These are phyloP conservation scores for Cheilosia vernalis DNA, from an alignment of 2,888 invertebrate genomes.

Conservation along the genomic window DNA sequence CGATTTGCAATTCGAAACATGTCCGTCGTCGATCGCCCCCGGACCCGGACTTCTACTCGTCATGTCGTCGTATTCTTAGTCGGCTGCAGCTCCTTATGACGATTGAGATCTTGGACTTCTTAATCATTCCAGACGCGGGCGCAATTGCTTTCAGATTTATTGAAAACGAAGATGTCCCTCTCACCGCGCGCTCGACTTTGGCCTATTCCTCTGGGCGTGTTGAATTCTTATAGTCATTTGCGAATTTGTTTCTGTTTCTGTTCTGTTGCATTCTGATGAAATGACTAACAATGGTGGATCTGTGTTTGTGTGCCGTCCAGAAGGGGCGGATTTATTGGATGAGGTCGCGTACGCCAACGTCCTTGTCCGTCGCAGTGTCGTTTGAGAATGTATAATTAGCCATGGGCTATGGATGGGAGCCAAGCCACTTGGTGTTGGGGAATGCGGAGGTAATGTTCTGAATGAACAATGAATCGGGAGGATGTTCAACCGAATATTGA, in stretches of 20 bases:
- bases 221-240: too few relatives aligned
- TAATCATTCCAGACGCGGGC: conserved; percentile 57
- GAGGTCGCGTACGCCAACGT: too few relatives aligned
- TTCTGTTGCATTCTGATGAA: not conserved
- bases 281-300: not conserved
- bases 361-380: too few relatives aligned
- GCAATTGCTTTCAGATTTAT: conserved; percentile 61
- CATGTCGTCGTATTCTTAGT: conserved; percentile 17
- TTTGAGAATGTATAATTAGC: too few relatives aligned
- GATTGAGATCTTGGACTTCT: conserved; percentile 60
- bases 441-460: too few relatives aligned
- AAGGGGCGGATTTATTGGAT: too few relatives aligned
- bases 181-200: not conserved
- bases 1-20: conserved; percentile 59
- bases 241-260: not conserved
- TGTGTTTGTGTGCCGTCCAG: too few relatives aligned
- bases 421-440: too few relatives aligned
- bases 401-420: too few relatives aligned
- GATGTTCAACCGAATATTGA: too few relatives aligned
- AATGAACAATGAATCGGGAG: too few relatives aligned
- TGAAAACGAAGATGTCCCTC: conserved; percentile 42
- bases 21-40: conserved; percentile 40
- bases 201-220: not conserved
- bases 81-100: conserved; percentile 41
- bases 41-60: conserved; percentile 15